Percentiles rank a stretch among this genome's conserved stretches.
Conservation (phyloP, 30 jellyfish, hydroid and myxozoan genomes). For the Hydractinia symbiolongicarpus region DNA sequence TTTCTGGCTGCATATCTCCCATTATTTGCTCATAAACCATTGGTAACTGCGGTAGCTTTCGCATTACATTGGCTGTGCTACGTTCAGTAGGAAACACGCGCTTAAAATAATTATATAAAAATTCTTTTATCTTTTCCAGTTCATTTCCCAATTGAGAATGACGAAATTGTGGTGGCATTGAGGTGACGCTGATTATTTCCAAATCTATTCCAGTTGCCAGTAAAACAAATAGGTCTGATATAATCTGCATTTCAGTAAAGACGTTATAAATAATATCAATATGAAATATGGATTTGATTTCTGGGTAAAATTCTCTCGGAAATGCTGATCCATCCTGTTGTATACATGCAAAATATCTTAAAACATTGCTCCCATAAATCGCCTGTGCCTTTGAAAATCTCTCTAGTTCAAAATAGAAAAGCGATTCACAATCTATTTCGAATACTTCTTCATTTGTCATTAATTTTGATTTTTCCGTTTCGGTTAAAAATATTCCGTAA, state of each 20-base stretch:
- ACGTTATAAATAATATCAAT: slow-evolving; percentile 53
- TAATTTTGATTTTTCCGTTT: slow-evolving; percentile 58
- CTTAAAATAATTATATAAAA: slow-evolving; percentile 60
- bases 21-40: slow-evolving; percentile 27
- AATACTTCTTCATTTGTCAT: slow-evolving; percentile 55
- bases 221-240: slow-evolving; percentile 73
- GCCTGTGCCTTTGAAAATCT: slow-evolving; percentile 79
- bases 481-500: slow-evolving; percentile 66
- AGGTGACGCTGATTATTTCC: slow-evolving; percentile 37
- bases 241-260: slow-evolving; percentile 63
- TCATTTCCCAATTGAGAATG: slow-evolving; percentile 63
- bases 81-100: slow-evolving; percentile 71
- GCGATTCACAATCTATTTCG: slow-evolving; percentile 85
- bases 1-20: slow-evolving; percentile 17
- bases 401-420: slow-evolving; percentile 74
- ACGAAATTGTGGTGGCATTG: slow-evolving; percentile 63
- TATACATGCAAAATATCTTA: slow-evolving; percentile 45
- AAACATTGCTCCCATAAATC: slow-evolving; percentile 54
- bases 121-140: slow-evolving; percentile 49
- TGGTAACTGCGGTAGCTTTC: slow-evolving; percentile 36
- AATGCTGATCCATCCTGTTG: slow-evolving; percentile 84
- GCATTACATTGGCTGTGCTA: slow-evolving; percentile 47
- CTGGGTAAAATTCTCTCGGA: slow-evolving; percentile 61
- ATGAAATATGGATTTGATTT: slow-evolving; percentile 48
- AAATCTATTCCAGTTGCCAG: slow-evolving; percentile 84